phyloP scores from a whole-genome alignment of 2,888 invertebrate genomes.

The Penaeus monodon region DNA sequence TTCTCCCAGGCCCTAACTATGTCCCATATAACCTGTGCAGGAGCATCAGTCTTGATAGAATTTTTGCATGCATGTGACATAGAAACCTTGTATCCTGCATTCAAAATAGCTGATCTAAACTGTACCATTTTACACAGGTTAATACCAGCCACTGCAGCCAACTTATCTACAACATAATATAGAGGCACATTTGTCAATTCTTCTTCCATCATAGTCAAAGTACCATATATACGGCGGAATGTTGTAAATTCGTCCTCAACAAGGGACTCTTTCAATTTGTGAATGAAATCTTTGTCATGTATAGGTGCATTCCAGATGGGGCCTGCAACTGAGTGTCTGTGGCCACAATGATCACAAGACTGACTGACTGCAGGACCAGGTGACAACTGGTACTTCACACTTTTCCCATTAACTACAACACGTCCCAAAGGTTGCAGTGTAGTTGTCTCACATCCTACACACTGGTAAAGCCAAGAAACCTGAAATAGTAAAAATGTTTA shows the following conservation, averaged over 20 bases:
- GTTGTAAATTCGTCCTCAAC: conserved; percentile 68
- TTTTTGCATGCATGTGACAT: conserved; percentile 89
- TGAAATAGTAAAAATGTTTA: conserved; percentile 19
- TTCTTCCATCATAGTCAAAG: conserved; percentile 72
- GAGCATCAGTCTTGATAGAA: conserved; percentile 94
- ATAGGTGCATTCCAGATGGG: conserved; percentile 94
- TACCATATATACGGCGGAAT: conserved; percentile 63
- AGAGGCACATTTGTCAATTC: conserved; percentile 88
- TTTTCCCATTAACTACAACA: conserved; percentile 72
- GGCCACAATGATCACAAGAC: conserved; percentile 82
- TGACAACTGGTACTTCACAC: conserved; percentile 78
- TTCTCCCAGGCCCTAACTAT: conserved; percentile 84
- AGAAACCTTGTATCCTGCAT: conserved; percentile 91
- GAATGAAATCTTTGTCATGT: conserved; percentile 84
- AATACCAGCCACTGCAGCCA: conserved; percentile 81
- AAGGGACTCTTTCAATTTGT: conserved; percentile 74
- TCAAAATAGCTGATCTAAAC: conserved; percentile 87
- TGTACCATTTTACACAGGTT: conserved; percentile 79
- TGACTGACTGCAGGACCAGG: conserved; percentile 78
- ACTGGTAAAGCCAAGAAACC: conserved; percentile 79
- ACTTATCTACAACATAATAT: conserved; percentile 85
- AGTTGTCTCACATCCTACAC: conserved; percentile 88
- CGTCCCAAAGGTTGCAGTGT: conserved; percentile 82
- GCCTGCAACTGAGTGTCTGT: conserved; percentile 83
- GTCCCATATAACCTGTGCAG: conserved; percentile 89